Conservation (phyloP, 2,888 invertebrate genomes). For the Caenorhabditis plicata region DNA sequence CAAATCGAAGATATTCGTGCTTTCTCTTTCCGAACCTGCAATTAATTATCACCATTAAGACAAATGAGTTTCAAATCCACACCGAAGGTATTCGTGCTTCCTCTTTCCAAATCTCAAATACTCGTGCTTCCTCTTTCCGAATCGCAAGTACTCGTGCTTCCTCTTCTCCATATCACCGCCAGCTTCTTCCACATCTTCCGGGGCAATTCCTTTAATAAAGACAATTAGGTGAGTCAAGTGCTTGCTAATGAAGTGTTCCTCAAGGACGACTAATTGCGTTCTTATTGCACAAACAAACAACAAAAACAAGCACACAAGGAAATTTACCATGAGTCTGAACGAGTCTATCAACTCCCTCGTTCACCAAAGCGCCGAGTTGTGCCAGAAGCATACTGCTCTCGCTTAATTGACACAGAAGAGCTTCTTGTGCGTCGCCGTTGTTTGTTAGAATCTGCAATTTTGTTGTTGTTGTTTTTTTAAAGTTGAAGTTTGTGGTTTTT, state of each 20-base stretch:
- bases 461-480: no score
- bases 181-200: slow-evolving; percentile 18
- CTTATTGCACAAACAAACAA: no score
- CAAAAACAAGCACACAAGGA: no score
- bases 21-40: slow-evolving; percentile 62
- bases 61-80: slow-evolving; percentile 33
- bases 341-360: slow-evolving; percentile 60
- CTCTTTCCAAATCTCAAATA: slow-evolving; percentile 59
- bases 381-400: slow-evolving; percentile 55
- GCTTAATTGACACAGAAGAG: slow-evolving; percentile 58
- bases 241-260: no score
- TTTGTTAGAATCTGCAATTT: slow-evolving; percentile 53
- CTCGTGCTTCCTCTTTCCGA: slow-evolving; percentile 64
- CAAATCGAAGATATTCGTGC: slow-evolving; percentile 64
- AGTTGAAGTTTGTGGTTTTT: no score
- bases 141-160: slow-evolving; percentile 62
- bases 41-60: slow-evolving; percentile 3
- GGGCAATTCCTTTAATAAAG: slow-evolving; percentile 20
- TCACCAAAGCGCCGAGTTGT: slow-evolving; percentile 61
- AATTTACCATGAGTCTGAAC: slow-evolving; percentile 56
- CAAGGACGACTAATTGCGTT: no score
- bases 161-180: slow-evolving; percentile 50
- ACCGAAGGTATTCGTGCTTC: slow-evolving; percentile 65
- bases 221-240: slow-evolving; percentile 3
- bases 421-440: slow-evolving; percentile 50